Base-by-base conservation (phyloP, 2,113 vertebrate genomes). In the Nyctereutes procyonoides region DNA sequence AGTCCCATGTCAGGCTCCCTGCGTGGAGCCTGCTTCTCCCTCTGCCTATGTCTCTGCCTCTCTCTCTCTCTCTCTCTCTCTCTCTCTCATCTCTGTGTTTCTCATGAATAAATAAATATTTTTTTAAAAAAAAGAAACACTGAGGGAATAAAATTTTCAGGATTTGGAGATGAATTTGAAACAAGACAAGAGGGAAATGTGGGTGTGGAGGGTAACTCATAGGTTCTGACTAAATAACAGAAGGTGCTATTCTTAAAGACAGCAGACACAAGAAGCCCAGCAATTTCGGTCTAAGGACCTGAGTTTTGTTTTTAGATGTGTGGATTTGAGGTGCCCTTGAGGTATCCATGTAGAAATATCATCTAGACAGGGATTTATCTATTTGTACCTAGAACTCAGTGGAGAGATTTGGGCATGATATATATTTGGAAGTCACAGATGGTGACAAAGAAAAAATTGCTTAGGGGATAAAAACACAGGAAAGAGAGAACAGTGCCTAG, bases 391-490 rank as follows among this genome's bases (percentile, higher is more conserved):
- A 43, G 38, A 91, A 53, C 38, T 71, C 16, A 53, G 58, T 84
- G 43, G 22, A 79, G 73, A 86, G 53, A 5, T 38, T 60, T 87
- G 88, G 32, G 24, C 38, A 71, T 63, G 55, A 71, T 43, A 62
- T 71, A n/a, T 80, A 80, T 60, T 67, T 80, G 32, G 32, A 79
- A 81, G 86, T 65, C 17, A 22, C 5, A 32, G n/a, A 22, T 63
- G 30, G 22, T 65, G 12, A 43, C 65, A 51, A 48, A 1, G 8
- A 65, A 74, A 28, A 88, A 88, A 65, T 10, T 80, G 55, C 30
- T 91, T 91, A 86, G n/a, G 81, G 48, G 56, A 71, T 38, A 43
- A 80, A 96, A 88, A 74, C 81, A 85, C 24, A 71, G 24, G 15
- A 24, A 22, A 43, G 20, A 73, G 48, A 56, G 22, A 74, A 48